These are phyloP conservation scores for Chironomus tepperi DNA, from an alignment of 1,140 invertebrate genomes.

Conservation along the genomic window DNA sequence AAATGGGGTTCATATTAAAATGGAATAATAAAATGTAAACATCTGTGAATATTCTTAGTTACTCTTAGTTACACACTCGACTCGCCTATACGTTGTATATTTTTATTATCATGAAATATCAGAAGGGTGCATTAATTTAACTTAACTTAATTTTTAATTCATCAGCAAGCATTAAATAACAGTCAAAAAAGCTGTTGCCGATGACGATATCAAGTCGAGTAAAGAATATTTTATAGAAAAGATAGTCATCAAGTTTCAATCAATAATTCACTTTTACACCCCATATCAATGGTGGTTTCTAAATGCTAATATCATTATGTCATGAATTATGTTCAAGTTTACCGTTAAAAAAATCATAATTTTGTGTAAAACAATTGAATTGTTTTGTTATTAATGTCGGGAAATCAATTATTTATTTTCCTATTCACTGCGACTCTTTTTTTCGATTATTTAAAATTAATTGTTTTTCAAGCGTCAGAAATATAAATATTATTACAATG, in stretches of 20 bases:
- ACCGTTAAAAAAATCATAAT: too few species aligned
- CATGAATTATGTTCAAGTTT: too few species aligned
- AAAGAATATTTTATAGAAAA: not conserved
- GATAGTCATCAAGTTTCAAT: not conserved
- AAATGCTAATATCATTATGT: too few species aligned
- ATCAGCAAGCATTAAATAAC: not conserved
- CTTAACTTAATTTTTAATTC: slow-evolving; percentile 15
- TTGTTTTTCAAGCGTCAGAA: too few species aligned
- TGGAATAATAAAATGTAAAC: not conserved
- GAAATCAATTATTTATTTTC: too few species aligned
- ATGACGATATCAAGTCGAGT: too few species aligned
- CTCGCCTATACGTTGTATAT: not conserved
- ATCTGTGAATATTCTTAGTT: slow-evolving; percentile 3
- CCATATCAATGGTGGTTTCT: not conserved
- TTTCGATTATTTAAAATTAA: too few species aligned
- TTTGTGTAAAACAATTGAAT: too few species aligned
- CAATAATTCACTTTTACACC: not conserved
- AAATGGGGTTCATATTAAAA: not conserved
- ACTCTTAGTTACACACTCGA: not conserved
- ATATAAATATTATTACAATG: too few species aligned
- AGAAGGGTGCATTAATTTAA: slow-evolving; percentile 13
- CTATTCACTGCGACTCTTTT: too few species aligned
- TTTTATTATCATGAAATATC: slow-evolving; percentile 1
- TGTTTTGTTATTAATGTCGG: too few species aligned
- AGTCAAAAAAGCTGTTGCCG: not conserved